Conservation (phyloP, 2,797 vertebrate species). For the Pagetopsis macropterus region DNA sequence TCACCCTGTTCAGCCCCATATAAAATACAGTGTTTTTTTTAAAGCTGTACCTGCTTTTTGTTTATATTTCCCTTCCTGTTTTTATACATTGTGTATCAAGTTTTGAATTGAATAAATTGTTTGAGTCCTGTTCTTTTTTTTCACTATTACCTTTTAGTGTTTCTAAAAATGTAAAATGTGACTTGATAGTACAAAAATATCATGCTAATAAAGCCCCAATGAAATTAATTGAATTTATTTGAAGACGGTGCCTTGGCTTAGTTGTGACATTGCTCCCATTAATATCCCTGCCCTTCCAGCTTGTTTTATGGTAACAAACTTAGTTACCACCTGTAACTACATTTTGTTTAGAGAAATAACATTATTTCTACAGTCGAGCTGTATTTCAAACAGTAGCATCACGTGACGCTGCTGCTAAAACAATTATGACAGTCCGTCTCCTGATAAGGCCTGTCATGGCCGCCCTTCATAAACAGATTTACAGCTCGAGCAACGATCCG, state of each 20-base stretch:
- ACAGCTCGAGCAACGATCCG: slow-evolving; percentile 38
- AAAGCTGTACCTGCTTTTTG: too few relatives aligned
- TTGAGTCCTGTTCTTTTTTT: too few relatives aligned
- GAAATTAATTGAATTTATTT: neutral
- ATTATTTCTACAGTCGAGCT: slow-evolving; percentile 36
- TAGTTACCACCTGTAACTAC: slow-evolving; percentile 22
- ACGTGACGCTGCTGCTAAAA: slow-evolving; percentile 36
- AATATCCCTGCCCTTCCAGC: neutral
- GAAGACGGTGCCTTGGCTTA: neutral
- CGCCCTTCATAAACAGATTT: slow-evolving; percentile 63
- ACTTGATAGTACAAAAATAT: neutral
- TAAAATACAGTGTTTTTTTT: too few relatives aligned
- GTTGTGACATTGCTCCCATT: too few relatives aligned
- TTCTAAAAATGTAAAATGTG: neutral
- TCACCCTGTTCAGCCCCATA: too few relatives aligned
- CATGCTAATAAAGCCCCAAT: neutral
- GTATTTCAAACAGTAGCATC: slow-evolving; percentile 29
- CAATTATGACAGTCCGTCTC: slow-evolving; percentile 51
- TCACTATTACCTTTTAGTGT: neutral
- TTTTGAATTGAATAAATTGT: too few relatives aligned
- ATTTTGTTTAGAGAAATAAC: slow-evolving; percentile 32
- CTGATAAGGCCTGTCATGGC: slow-evolving; percentile 55
- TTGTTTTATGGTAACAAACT: slow-evolving; percentile 28
- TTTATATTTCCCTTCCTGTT: too few relatives aligned
- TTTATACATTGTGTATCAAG: too few relatives aligned